Evolutionary conservation across 2,888 invertebrate species (phyloP), one percentile per base, ranked within the genome.

Genomic region (Volucella inflata): DNA sequence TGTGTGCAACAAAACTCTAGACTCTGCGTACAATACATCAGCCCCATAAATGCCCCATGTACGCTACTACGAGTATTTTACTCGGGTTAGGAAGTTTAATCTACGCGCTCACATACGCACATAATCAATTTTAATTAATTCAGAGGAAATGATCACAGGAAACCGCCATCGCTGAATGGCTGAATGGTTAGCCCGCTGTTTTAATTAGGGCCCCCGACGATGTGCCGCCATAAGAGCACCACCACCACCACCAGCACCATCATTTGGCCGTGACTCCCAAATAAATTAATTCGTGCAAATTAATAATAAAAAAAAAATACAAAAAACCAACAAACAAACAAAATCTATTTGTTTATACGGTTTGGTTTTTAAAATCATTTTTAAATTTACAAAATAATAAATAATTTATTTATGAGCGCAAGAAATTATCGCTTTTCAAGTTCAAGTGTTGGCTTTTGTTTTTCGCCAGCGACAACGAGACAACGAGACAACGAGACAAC

Each of bases 91-190:
- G 72, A 85, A 81, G 85, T 80, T 76, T 40, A 72, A 72, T 79
- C 21, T 71, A 64, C 53, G 57, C 57, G 64, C 48, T 48, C 64
- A 77, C 72, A 77, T 38, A 48, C 65, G 70, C 70, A 79, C 65
- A 60, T 71, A 84, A 79, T 85, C 80, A 85, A 80, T 72, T 80
- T 85, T 76, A 76, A 85, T 85, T 85, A 80, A 85, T 85, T 85
- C 84, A 80, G 84, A 76, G 84, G 84, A 85, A 85, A 76, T 80
- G 80, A 85, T 85, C 84, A 85, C 80, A 85, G 80, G 80, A 85
- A 85, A 85, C 84, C 84, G 71, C 75, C 84, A 80, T 62, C 74
- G 72, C 72, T 65, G 65, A 79, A 77, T 79, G 62, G 71, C 71
- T 71, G 71, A 72, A 72, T 72, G 72, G 53, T 65, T 44, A 65